Evolutionary conservation across 2,888 invertebrate genomes (phyloP), one percentile per base, ranked within the genome.

Genomic region (Nymphalis c-album): DNA sequence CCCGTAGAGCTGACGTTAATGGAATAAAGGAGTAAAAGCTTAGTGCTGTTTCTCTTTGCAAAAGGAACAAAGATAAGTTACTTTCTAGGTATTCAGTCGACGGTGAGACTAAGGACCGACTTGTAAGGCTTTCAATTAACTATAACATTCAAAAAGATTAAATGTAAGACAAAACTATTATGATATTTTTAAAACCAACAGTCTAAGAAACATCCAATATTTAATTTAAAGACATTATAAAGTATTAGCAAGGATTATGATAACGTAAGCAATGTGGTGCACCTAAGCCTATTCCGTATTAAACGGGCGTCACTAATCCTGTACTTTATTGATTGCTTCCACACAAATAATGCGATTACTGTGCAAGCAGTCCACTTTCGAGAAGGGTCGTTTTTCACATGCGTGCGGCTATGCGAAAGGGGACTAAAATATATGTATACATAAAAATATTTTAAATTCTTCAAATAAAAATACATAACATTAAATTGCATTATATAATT

Each of bases 21-120:
- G 78, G 81, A 82, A 83, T 84, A 84, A 82, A 82, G 78, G 85
- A 86, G 86, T 87, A 89, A 86, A 88, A 88, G 89, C 87, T 86
- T 85, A 86, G 78, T 77, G 82, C 73, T 83, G 84, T 87, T 79
- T 59, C 48, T 69, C 67, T 53, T 59, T 66, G 62, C 60, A 62
- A 71, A 71, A 63, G 65, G 50, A 71, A 69, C 61, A 72, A 71
- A 74, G 71, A 74, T 72, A 75, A 74, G 70, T 70, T 70, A 68
- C 71, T 72, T 72, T 74, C 67, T 71, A 65, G 58, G 69, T 71
- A 73, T 68, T 68, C 67, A 55, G 50, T 47, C 63, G 50, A 62
- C 67, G 64, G 20, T 64, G 31, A 60, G 50, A 47, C 53, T 46
- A 20, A 18, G 31, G 62, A 63, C 66, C 64, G 55, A 68, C 67